These are phyloP conservation scores for Chiloscyllium punctatum DNA, from an alignment of 2,797 vertebrate genomes.

Conservation along the genomic window DNA sequence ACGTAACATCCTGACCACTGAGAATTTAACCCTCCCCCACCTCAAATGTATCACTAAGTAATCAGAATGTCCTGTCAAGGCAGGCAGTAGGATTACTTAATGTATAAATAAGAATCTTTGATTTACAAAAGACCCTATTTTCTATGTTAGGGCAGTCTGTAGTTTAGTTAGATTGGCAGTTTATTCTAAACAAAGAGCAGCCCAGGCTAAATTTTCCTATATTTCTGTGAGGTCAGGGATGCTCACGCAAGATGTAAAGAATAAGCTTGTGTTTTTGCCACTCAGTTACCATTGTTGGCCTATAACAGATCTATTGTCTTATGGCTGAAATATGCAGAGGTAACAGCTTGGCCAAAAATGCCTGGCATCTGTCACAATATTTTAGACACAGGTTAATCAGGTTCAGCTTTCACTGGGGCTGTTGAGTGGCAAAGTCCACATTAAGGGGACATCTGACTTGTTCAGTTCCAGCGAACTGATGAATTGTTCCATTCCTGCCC, in stretches of 20 bases:
- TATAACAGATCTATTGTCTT: background rate
- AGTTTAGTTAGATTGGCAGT: background rate
- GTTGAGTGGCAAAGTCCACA: background rate
- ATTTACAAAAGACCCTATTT: background rate
- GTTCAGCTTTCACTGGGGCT: background rate
- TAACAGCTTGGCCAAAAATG: background rate
- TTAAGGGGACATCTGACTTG: background rate
- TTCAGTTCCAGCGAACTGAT: background rate
- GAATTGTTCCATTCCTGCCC: background rate
- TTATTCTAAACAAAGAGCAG: background rate
- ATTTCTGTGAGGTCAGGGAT: background rate
- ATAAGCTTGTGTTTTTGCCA: background rate
- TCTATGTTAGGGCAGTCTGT: background rate
- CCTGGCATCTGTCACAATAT: background rate
- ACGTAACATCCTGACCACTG: too few relatives aligned
- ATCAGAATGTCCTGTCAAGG: background rate
- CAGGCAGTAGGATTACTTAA: background rate
- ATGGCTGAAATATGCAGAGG: background rate
- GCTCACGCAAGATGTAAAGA: background rate
- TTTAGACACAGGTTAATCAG: too few relatives aligned
- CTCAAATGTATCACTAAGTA: background rate
- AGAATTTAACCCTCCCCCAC: background rate
- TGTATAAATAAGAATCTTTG: background rate
- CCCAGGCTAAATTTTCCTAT: background rate
- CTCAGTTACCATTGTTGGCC: background rate